Evolutionary conservation across 2,113 vertebrate genomes (phyloP).

Genomic region (Laterallus jamaicensis): DNA sequence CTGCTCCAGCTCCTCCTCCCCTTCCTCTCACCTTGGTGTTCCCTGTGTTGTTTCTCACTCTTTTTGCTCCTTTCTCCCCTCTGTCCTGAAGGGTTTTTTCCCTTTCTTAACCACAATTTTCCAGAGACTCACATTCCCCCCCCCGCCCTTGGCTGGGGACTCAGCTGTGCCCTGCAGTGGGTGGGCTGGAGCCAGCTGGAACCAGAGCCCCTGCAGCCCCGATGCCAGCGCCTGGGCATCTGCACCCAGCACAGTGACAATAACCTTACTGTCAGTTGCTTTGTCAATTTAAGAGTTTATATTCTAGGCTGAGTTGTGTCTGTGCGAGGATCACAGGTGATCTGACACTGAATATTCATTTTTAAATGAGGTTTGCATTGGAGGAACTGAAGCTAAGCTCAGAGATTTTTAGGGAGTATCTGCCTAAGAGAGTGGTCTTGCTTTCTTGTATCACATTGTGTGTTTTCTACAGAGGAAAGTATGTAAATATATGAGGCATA

Average conservation of each 20-base stretch:
- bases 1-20: background rate
- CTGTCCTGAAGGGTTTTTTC: background rate
- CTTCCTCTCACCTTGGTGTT: background rate
- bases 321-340: background rate
- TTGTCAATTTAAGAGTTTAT: background rate
- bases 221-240: rapidly evolving
- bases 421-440: background rate
- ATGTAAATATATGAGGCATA: background rate
- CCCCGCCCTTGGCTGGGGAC: rapidly evolving
- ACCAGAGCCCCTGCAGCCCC: background rate
- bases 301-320: background rate
- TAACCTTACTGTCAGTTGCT: background rate
- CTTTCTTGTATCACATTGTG: background rate
- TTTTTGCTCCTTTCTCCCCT: background rate
- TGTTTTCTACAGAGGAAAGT: background rate
- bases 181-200: rapidly evolving
- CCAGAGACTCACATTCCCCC: rapidly evolving
- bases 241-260: background rate
- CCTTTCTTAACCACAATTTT: background rate
- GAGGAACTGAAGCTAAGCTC: background rate
- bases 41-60: background rate
- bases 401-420: background rate
- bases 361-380: background rate
- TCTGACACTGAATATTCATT: background rate
- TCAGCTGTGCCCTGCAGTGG: rapidly evolving